phyloP scores from a whole-genome alignment of 2,113 vertebrate genomes.

The Protobothrops mucrosquamatus region DNA sequence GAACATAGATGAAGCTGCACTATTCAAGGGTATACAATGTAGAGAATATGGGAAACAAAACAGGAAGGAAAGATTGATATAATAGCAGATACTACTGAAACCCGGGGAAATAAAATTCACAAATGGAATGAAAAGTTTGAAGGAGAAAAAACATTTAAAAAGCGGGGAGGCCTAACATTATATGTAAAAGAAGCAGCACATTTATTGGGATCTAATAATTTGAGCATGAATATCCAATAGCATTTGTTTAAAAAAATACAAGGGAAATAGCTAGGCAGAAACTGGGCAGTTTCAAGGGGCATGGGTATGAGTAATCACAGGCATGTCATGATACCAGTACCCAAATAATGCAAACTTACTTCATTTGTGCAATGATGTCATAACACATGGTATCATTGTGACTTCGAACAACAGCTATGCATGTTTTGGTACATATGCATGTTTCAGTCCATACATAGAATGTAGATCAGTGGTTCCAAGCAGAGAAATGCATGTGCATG shows the following conservation, averaged over 20 bases:
- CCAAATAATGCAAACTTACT: not conserved
- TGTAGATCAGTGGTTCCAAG: not conserved
- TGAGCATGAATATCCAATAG: not conserved
- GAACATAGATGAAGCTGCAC: not conserved
- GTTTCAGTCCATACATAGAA: not conserved
- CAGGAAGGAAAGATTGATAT: not conserved
- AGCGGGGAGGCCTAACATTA: not conserved
- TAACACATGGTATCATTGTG: no score
- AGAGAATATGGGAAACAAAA: not conserved
- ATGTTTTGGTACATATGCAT: not conserved
- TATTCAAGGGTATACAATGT: not conserved
- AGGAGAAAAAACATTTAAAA: not conserved
- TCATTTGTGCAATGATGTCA: not conserved
- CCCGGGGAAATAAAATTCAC: not conserved
- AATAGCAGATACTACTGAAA: not conserved
- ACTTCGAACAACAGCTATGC: not conserved
- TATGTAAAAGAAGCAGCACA: not conserved
- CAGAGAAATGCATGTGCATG: not conserved
- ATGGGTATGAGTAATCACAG: not conserved
- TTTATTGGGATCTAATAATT: not conserved
- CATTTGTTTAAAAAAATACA: not conserved
- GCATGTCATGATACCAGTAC: not conserved
- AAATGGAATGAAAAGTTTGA: not conserved
- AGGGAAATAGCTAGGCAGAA: not conserved
- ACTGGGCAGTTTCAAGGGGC: not conserved